These are phyloP conservation scores for Pseudomyrmex flavicornis DNA, from an alignment of 1,140 invertebrate genomes.

Conservation along the genomic window DNA sequence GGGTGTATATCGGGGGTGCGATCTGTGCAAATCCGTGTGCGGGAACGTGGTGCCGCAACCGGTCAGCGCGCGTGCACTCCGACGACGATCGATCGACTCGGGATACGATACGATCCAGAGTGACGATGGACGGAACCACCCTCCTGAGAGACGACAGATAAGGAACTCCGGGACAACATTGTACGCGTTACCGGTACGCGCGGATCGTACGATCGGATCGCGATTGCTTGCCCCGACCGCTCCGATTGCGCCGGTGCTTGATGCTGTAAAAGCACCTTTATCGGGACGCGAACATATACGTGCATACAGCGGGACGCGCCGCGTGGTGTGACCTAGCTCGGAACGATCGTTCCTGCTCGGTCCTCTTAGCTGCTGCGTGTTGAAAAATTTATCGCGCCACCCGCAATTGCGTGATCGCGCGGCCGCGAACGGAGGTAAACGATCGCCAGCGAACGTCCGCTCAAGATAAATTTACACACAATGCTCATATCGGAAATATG, in stretches of 20 bases:
- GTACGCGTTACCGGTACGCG: conserved; percentile 44
- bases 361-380: neutral
- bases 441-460: neutral
- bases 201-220: conserved; percentile 4
- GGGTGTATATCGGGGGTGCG: neutral
- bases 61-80: conserved; percentile 72
- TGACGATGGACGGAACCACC: conserved; percentile 70
- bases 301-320: neutral
- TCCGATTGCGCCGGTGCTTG: conserved; percentile 1
- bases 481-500: neutral
- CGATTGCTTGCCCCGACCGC: neutral
- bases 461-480: too few relatives aligned
- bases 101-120: conserved; percentile 74
- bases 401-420: neutral
- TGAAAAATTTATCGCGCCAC: neutral
- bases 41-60: conserved; percentile 68
- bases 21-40: conserved; percentile 49
- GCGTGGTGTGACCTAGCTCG: conserved; percentile 41
- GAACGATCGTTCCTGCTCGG: conserved; percentile 38
- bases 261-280: neutral
- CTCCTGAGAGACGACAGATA: conserved; percentile 63
- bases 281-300: neutral
- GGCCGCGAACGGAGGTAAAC: neutral
- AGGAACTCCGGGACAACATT: conserved; percentile 30
- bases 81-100: conserved; percentile 71